phyloP scores from a whole-genome alignment of 2,797 vertebrate genomes.

The Microctenopoma steveboyesi region DNA sequence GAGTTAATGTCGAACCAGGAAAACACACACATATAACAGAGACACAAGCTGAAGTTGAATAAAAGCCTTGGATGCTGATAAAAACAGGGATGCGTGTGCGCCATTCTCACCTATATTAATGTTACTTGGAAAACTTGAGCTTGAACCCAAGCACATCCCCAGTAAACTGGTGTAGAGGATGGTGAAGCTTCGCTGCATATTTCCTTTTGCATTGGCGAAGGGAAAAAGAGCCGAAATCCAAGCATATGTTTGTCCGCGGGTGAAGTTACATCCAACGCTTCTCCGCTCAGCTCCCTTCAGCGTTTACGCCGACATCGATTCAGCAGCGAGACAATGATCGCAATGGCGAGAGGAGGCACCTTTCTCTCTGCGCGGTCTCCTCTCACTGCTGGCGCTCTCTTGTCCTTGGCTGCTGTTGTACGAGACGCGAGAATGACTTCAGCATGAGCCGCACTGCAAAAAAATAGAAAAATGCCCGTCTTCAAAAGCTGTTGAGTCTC shows the following conservation, averaged over 20 bases:
- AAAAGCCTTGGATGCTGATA: neutral
- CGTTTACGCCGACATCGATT: slow-evolving; percentile 66
- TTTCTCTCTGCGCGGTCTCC: slow-evolving; percentile 55
- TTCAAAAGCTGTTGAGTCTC: slow-evolving; percentile 41
- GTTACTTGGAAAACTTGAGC: slow-evolving; percentile 99
- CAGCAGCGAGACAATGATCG: slow-evolving; percentile 61
- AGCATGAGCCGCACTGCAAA: slow-evolving; percentile 60
- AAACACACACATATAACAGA: neutral
- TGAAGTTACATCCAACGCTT: slow-evolving; percentile 59
- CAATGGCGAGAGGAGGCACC: slow-evolving; percentile 81
- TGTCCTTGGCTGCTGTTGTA: slow-evolving; percentile 75
- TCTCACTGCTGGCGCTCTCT: slow-evolving; percentile 68
- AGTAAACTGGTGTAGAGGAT: slow-evolving; percentile 98
- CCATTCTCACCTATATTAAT: slow-evolving; percentile 97
- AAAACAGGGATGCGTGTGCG: slow-evolving; percentile 36
- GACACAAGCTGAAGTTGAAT: slow-evolving; percentile 32
- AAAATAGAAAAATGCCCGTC: slow-evolving; percentile 23
- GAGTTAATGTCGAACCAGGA: slow-evolving; percentile 41
- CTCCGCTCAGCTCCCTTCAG: slow-evolving; percentile 69
- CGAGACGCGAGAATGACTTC: slow-evolving; percentile 69
- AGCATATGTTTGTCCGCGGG: slow-evolving; percentile 88
- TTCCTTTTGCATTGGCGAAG: slow-evolving; percentile 99
- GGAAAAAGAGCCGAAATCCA: slow-evolving; percentile 89
- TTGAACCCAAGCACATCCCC: slow-evolving; percentile 96
- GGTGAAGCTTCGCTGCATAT: slow-evolving; percentile 99